Conservation (phyloP, 2,113 vertebrate species). For the Trinectes maculatus region DNA sequence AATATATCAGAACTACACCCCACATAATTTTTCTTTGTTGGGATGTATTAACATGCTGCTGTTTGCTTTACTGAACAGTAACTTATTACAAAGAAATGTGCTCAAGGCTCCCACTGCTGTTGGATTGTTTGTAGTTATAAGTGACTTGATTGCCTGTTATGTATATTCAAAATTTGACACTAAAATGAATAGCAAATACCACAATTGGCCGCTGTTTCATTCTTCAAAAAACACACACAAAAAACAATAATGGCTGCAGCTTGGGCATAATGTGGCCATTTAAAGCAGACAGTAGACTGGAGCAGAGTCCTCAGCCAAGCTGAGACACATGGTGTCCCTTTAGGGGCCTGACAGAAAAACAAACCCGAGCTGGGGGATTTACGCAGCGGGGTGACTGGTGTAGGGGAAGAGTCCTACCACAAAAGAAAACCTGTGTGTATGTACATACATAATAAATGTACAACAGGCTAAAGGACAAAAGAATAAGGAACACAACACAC, state of each 20-base stretch:
- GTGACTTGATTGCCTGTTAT: background rate
- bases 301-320: slow-evolving; percentile 20
- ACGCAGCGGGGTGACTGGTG: slow-evolving; percentile 46
- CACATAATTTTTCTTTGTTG: background rate
- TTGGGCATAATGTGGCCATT: slow-evolving; percentile 12
- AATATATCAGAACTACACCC: slow-evolving; percentile 18
- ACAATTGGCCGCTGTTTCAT: background rate
- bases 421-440: slow-evolving; percentile 19
- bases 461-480: slow-evolving; percentile 40
- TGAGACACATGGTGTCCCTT: slow-evolving; percentile 36
- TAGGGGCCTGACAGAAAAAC: slow-evolving; percentile 45
- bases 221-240: slow-evolving; percentile 16
- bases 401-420: slow-evolving; percentile 22
- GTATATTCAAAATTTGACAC: slow-evolving; percentile 5
- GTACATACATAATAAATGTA: slow-evolving; percentile 61
- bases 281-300: background rate
- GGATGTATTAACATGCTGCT: slow-evolving; percentile 7
- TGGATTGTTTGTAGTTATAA: slow-evolving; percentile 8
- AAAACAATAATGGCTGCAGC: background rate
- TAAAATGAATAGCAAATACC: slow-evolving; percentile 3
- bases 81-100: slow-evolving; percentile 1
- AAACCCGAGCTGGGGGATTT: slow-evolving; percentile 55
- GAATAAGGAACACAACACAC: slow-evolving; percentile 46
- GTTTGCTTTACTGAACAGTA: slow-evolving; percentile 7
- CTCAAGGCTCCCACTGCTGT: background rate